Evolutionary conservation across 2,888 invertebrate genomes (phyloP), one percentile per base, ranked within the genome.

Genomic region (Aethes cnicana): DNA sequence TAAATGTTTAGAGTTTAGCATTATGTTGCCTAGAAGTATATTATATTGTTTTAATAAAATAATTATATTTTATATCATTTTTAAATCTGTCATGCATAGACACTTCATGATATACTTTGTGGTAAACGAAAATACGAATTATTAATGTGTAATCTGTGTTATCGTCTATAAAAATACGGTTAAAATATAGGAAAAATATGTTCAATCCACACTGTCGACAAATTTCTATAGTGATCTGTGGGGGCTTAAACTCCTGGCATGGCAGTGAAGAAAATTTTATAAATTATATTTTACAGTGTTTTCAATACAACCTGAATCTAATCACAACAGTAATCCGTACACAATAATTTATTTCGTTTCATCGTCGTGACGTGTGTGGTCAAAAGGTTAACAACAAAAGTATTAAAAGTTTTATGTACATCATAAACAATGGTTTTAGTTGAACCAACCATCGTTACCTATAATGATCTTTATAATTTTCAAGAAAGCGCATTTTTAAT

Each of bases 11-110:
- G 47, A 41, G 20, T 18, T 32, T 44, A 52, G 44, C 28, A 37
- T 52, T 50, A 32, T 46, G 46, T 52, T 52, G 18, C 26, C 25
- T 52, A 44, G 18, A 32, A 32, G 21, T 39, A 37, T 39, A 30
- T 47, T 47, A 14, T 14, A 28, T 47, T 47, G 26, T 35, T 26
- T 12, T 18, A 4, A 25, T 25, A 17, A 23, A 23, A 32, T 25
- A 39, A 36, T 43, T 23, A 18, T 14, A 42, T 23, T 17, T 32
- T 17, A 26, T 47, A 2, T 39, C 11, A 14, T 23, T 33, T 18
- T 23, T 48, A n/a, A n/a, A n/a, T 28, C 12, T 12, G 26, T 26
- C 26, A 3, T 6, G n/a, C n/a, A n/a, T n/a, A n/a, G n/a, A n/a
- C n/a, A n/a, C n/a, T n/a, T n/a, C n/a, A n/a, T n/a, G n/a, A n/a